These are phyloP conservation scores for Nautilus pompilius DNA, from an alignment of 1,140 invertebrate genomes.

Conservation along the genomic window DNA sequence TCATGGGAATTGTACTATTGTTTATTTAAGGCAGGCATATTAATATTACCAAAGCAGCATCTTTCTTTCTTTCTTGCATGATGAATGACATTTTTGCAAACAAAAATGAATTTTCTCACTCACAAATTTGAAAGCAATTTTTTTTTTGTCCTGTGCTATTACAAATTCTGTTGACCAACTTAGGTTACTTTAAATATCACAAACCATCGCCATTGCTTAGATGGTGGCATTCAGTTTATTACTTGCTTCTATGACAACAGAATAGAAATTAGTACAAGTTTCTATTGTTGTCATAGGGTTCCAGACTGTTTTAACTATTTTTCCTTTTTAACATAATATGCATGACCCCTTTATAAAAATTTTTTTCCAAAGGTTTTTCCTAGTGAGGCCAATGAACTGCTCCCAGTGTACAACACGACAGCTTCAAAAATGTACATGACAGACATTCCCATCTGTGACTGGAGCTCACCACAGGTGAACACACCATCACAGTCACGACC, in stretches of 20 bases:
- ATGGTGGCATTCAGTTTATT: not conserved
- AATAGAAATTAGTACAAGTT: not conserved
- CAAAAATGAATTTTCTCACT: too few relatives aligned
- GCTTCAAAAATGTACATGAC: slow-evolving; percentile 81
- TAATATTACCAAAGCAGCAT: too few relatives aligned
- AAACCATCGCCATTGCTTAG: not conserved
- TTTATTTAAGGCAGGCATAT: too few relatives aligned
- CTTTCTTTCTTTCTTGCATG: too few relatives aligned
- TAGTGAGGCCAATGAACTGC: slow-evolving; percentile 91
- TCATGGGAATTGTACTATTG: too few relatives aligned
- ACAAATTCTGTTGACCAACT: too few relatives aligned
- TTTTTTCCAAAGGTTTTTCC: slow-evolving; percentile 72
- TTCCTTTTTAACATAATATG: not conserved
- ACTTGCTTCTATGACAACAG: not conserved
- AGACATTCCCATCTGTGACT: slow-evolving; percentile 78
- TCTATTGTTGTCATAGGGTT: not conserved
- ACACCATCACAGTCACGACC: slow-evolving; percentile 5
- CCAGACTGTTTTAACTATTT: not conserved
- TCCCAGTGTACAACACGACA: slow-evolving; percentile 96
- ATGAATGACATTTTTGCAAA: too few relatives aligned
- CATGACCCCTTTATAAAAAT: slow-evolving; percentile 4
- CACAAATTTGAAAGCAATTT: too few relatives aligned
- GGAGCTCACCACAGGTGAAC: slow-evolving; percentile 59
- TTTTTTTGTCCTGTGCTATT: too few relatives aligned
- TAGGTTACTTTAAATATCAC: not conserved